A percentile compares a stretch with the other conserved stretches of the same genome.
phyloP scores from a whole-genome alignment of 2,797 vertebrate species.

The Coregonus ussuriensis region DNA sequence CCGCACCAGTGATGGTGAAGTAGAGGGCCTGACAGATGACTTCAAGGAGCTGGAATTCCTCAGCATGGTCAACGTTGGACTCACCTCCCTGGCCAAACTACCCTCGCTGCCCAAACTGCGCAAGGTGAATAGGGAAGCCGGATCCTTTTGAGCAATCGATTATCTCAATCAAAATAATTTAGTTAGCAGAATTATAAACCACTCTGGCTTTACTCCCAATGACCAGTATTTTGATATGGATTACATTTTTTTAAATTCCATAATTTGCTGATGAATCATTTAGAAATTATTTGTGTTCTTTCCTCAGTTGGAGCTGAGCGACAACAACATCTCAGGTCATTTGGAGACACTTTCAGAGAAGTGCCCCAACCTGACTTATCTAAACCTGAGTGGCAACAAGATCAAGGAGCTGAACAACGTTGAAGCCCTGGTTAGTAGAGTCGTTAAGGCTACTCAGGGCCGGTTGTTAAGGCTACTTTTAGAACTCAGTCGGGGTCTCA shows the following conservation, averaged over 20 bases:
- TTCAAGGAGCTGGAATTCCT: constrained; percentile 91
- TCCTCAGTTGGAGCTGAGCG: constrained; percentile 87
- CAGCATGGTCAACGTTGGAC: constrained; percentile 91
- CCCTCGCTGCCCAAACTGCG: constrained; percentile 88
- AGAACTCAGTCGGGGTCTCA: no score
- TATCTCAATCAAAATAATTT: no score
- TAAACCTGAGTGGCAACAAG: constrained; percentile 96
- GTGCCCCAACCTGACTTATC: constrained; percentile 92
- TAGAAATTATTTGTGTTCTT: neutral
- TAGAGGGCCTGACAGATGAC: constrained; percentile 88
- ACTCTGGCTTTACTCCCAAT: no score
- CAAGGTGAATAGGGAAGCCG: constrained; percentile 74
- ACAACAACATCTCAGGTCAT: constrained; percentile 89
- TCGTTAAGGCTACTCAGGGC: no score
- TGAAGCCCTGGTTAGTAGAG: constrained; percentile 85
- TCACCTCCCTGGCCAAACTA: constrained; percentile 86
- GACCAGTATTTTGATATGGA: no score
- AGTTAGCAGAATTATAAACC: no score
- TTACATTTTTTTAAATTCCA: no score
- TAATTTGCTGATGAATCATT: no score
- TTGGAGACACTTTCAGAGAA: constrained; percentile 90
- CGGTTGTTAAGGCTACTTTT: no score
- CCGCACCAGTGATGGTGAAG: constrained; percentile 87
- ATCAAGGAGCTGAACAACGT: constrained; percentile 94
- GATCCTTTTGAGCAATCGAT: no score